Evolutionary conservation across 1,140 invertebrate species (phyloP).

Genomic region (Dendroctonus valens): DNA sequence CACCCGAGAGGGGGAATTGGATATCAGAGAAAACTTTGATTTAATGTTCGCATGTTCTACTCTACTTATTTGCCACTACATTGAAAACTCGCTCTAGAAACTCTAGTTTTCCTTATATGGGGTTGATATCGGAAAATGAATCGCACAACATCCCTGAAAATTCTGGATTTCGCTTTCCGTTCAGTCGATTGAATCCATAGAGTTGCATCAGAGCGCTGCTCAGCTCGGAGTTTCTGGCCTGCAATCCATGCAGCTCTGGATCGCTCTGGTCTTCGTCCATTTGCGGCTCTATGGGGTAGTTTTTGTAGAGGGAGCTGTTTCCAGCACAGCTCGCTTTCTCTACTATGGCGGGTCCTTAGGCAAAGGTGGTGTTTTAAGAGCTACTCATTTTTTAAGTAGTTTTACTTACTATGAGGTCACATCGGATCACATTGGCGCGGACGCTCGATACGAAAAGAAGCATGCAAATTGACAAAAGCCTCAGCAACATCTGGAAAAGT

Average conservation of each 20-base stretch:
- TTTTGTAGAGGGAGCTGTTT: conserved; percentile 2
- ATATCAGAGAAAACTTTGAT: too few species aligned
- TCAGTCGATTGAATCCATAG: conserved; percentile 4
- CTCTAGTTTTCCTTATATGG: conserved; percentile 12
- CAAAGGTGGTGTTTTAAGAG: too few species aligned
- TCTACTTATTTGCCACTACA: background rate
- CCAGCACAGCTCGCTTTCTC: conserved; percentile 21
- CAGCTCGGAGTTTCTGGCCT: conserved; percentile 17
- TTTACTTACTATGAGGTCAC: too few species aligned
- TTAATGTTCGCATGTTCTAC: too few species aligned
- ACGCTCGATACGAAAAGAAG: too few species aligned
- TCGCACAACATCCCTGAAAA: conserved; percentile 10
- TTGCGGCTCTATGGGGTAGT: background rate
- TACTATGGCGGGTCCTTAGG: conserved; percentile 19
- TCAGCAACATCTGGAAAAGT: too few species aligned
- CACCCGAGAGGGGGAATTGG: too few species aligned
- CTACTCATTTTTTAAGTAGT: too few species aligned
- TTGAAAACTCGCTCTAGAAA: background rate
- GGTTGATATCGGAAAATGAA: conserved; percentile 10
- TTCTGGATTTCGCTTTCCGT: conserved; percentile 26
- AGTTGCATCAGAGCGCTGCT: conserved; percentile 29
- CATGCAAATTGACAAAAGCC: too few species aligned
- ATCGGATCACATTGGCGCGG: too few species aligned
- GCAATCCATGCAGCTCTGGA: background rate
- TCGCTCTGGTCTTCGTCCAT: background rate